A percentile compares a stretch with the other conserved stretches of the same genome.
Evolutionary conservation across 2,113 vertebrate species (phyloP).

Genomic region (Paraplagusia blochii): DNA sequence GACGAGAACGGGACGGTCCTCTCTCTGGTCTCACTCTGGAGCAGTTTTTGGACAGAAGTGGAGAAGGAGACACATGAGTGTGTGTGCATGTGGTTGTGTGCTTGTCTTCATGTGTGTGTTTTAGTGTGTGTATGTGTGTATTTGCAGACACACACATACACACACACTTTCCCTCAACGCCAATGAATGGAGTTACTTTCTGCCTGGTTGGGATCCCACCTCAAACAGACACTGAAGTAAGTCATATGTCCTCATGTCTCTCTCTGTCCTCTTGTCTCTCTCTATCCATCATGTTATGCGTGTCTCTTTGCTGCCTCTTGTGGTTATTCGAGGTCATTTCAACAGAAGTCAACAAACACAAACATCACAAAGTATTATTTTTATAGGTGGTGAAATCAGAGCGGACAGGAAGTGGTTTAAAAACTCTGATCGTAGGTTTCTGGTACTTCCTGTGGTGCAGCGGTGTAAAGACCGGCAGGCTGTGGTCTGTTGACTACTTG

Average conservation of each 20-base stretch:
- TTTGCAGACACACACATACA: not conserved
- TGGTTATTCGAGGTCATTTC: not conserved
- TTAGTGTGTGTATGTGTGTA: not conserved
- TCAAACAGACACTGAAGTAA: slow-evolving; percentile 74
- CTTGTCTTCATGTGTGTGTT: not conserved
- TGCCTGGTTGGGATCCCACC: slow-evolving; percentile 95
- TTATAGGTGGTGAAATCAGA: no score
- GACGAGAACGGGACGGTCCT: slow-evolving; percentile 4
- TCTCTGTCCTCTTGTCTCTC: not conserved
- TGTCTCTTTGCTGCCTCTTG: no score
- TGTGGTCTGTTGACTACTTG: no score
- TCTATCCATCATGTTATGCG: not conserved
- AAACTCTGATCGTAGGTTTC: no score
- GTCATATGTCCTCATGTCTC: slow-evolving; percentile 23
- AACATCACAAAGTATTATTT: no score
- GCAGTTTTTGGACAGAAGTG: not conserved
- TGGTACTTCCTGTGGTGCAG: no score
- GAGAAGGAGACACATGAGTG: not conserved
- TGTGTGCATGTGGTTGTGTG: not conserved
- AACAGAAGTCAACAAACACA: not conserved
- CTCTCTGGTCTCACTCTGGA: not conserved
- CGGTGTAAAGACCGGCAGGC: no score
- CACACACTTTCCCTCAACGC: slow-evolving; percentile 22
- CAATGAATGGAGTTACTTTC: slow-evolving; percentile 95
- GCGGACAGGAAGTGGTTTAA: no score